Evolutionary conservation across 2,888 invertebrate species (phyloP).

Genomic region (Microctonus hyperodae): DNA sequence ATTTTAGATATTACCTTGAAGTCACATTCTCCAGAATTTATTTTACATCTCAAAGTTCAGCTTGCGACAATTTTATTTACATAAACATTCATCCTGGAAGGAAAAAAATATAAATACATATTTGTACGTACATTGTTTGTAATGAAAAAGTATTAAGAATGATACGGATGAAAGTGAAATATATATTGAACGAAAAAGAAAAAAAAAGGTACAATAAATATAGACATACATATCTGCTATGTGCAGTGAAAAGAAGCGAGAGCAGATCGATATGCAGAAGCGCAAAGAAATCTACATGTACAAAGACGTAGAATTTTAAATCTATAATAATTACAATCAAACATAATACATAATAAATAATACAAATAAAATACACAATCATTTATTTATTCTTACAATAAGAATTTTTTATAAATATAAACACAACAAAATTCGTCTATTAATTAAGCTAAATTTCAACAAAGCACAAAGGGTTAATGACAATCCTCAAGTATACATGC

Average conservation of each 20-base stretch:
- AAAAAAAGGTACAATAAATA: background rate
- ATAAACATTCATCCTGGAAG: background rate
- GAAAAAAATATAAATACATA: no score
- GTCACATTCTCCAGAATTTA: no score
- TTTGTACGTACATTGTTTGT: no score
- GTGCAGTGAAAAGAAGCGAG: background rate
- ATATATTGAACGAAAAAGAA: no score
- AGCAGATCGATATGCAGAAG: slow-evolving; percentile 7
- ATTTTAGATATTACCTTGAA: no score
- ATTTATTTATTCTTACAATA: no score
- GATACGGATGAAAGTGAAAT: background rate
- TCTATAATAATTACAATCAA: background rate
- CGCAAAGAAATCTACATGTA: background rate
- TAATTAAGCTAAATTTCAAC: background rate
- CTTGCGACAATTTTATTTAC: background rate
- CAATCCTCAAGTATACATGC: background rate
- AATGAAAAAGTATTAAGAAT: background rate
- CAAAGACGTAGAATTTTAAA: background rate
- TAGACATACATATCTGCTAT: background rate
- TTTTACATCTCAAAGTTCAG: background rate
- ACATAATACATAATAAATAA: background rate
- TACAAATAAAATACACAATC: no score
- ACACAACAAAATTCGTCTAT: background rate
- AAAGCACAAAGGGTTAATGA: background rate
- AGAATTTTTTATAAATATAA: background rate